Conservation (phyloP, 2,888 invertebrate species). For the Parasteatoda lunata region DNA sequence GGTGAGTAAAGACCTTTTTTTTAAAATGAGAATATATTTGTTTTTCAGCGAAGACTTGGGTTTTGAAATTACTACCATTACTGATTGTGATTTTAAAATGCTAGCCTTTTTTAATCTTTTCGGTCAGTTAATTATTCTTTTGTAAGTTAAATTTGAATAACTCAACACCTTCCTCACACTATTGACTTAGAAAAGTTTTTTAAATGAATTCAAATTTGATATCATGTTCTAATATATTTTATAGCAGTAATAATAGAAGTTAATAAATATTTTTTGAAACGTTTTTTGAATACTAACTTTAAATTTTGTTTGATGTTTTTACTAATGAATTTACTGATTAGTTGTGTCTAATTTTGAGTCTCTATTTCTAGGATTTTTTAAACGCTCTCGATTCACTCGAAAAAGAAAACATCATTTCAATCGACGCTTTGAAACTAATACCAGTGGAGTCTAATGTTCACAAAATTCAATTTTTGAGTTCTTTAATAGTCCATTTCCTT, state of each 20-base stretch:
- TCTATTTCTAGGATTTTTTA: constrained; percentile 35
- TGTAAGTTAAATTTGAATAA: too few relatives aligned
- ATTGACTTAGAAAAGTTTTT: too few relatives aligned
- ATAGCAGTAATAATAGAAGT: too few relatives aligned
- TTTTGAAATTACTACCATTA: not conserved
- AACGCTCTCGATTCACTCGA: constrained; percentile 54
- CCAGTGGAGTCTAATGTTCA: constrained; percentile 7
- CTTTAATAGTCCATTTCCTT: constrained; percentile 47
- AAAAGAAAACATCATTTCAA: constrained; percentile 41
- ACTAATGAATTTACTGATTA: not conserved
- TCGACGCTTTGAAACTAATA: constrained; percentile 24
- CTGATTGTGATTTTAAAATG: not conserved
- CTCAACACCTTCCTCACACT: too few relatives aligned
- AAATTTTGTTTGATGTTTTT: not conserved
- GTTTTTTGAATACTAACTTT: too few relatives aligned
- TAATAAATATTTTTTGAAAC: too few relatives aligned
- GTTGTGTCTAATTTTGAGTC: not conserved
- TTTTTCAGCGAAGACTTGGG: not conserved
- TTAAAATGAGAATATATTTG: not conserved
- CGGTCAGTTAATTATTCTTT: too few relatives aligned
- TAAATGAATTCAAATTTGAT: too few relatives aligned
- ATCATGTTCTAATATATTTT: too few relatives aligned
- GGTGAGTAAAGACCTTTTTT: too few relatives aligned
- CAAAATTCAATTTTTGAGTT: constrained; percentile 48
- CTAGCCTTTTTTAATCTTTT: too few relatives aligned